phyloP scores from a whole-genome alignment of 2,888 invertebrate genomes.

The Muscina levida region DNA sequence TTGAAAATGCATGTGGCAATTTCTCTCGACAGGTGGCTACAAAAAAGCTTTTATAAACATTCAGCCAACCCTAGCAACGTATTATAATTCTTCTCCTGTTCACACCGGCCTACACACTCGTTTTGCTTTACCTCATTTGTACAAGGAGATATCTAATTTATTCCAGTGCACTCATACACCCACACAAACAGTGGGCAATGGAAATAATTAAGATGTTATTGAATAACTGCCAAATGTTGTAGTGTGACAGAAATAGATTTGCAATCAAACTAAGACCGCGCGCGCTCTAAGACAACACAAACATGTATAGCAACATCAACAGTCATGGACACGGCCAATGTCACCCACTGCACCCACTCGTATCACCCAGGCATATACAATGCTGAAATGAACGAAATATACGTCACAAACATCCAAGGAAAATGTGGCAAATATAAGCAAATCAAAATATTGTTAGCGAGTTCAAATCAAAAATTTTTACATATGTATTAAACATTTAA shows the following conservation, averaged over 20 bases:
- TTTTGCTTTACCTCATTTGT: no score
- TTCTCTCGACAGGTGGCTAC: no score
- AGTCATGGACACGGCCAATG: constrained; percentile 4
- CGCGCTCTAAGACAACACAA: not conserved
- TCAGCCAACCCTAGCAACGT: no score
- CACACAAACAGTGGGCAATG: constrained; percentile 9
- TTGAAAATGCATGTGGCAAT: no score
- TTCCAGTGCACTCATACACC: no score
- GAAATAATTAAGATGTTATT: not conserved
- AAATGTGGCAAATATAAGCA: constrained; percentile 2
- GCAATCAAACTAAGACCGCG: not conserved
- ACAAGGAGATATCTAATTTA: no score
- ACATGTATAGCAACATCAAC: not conserved
- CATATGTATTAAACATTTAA: not conserved
- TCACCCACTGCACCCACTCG: not conserved
- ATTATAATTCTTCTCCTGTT: no score
- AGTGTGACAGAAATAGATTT: not conserved
- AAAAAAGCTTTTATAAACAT: no score
- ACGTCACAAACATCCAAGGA: not conserved
- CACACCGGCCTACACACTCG: no score
- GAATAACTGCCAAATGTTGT: constrained; percentile 9
- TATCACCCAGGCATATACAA: not conserved
- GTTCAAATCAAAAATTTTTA: not conserved
- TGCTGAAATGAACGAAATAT: not conserved
- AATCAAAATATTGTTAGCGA: constrained; percentile 17